Evolutionary conservation across 2,113 vertebrate genomes (phyloP), one percentile per base, ranked within the genome.

Genomic region (Brachypodius melanocephalos): DNA sequence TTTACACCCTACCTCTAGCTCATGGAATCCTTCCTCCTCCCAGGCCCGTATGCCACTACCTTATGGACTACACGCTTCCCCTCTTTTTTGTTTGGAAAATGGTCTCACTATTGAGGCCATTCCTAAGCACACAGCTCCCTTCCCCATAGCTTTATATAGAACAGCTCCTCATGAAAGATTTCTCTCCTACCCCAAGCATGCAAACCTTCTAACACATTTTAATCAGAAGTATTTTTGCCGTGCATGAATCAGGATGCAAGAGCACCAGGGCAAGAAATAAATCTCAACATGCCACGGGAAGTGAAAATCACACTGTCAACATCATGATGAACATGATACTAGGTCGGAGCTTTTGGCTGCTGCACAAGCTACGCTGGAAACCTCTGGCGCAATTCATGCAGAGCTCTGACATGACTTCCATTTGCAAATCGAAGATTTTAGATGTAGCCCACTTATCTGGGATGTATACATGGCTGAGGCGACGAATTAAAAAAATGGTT

Each of bases 201-300:
- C 63, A 85, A 93, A 59, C 19, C 17, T 61, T 69, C 54, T 10
- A 73, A 38, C 13, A 63, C 43, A 15, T 89, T 92, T 92, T 71
- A 77, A 81, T 58, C 51, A 40, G n/a, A 82, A 93, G 55, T 69
- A 51, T 55, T 80, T 94, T 89, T 40, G 21, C 63, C 0, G 0
- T 32, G 38, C 17, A 25, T 58, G 32, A 91, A 68, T 62, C 66
- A 68, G 45, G 45, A 38, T 71, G 15, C 31, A 62, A 85, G 78
- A 90, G 85, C 85, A 90, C 66, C 5, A 10, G 85, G 75, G 63
- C 63, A 96, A 88, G 59, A 95, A 96, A 94, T 80, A 96, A 88
- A 80, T 59, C 74, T 67, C 51, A 93, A 52, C 42, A 25, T 42
- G 46, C 34, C 59, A 85, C 2, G n/a, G 46, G 46, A 85, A 96